Percentiles rank a stretch among this genome's conserved stretches.
phyloP scores from a whole-genome alignment of 2,888 invertebrate species.

The Thecophora atra region DNA sequence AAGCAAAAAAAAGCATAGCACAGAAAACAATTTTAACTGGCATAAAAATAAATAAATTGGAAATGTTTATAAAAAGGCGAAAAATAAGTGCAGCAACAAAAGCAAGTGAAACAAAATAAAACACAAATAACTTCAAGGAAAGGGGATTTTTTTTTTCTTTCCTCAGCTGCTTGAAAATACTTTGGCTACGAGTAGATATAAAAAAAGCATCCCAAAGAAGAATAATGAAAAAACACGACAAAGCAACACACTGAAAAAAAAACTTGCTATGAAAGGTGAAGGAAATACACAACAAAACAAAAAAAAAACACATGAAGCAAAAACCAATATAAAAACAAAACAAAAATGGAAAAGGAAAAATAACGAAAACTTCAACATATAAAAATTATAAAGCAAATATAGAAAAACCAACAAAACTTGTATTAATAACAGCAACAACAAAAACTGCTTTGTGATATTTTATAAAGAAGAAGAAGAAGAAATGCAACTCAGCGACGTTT shows the following conservation, averaged over 20 bases:
- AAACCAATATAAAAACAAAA: slow-evolving; percentile 43
- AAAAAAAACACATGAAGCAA: slow-evolving; percentile 53
- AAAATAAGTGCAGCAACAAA: slow-evolving; percentile 40
- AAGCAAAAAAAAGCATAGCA: neutral
- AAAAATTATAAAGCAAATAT: slow-evolving; percentile 44
- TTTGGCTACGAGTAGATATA: neutral
- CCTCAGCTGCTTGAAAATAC: slow-evolving; percentile 26
- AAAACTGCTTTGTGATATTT: slow-evolving; percentile 12
- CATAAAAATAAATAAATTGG: slow-evolving; percentile 41
- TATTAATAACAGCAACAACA: slow-evolving; percentile 45
- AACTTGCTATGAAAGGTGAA: slow-evolving; percentile 44
- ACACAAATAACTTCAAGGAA: slow-evolving; percentile 37
- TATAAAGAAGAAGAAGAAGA: slow-evolving; percentile 21
- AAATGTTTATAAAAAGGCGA: slow-evolving; percentile 41
- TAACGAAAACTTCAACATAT: slow-evolving; percentile 32
- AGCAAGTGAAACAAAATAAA: slow-evolving; percentile 8
- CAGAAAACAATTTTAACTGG: slow-evolving; percentile 26
- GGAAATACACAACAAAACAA: slow-evolving; percentile 52
- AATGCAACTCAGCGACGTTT: neutral
- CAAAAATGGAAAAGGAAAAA: slow-evolving; percentile 22
- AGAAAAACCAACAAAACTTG: slow-evolving; percentile 48
- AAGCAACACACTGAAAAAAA: slow-evolving; percentile 28
- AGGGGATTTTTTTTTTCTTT: slow-evolving; percentile 33
- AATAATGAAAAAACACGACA: slow-evolving; percentile 8
- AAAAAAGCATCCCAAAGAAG: slow-evolving; percentile 10